A percentile compares a stretch with the other conserved stretches of the same genome.
Evolutionary conservation across 2,797 vertebrate species (phyloP).

Genomic region (Iguana delicatissima): DNA sequence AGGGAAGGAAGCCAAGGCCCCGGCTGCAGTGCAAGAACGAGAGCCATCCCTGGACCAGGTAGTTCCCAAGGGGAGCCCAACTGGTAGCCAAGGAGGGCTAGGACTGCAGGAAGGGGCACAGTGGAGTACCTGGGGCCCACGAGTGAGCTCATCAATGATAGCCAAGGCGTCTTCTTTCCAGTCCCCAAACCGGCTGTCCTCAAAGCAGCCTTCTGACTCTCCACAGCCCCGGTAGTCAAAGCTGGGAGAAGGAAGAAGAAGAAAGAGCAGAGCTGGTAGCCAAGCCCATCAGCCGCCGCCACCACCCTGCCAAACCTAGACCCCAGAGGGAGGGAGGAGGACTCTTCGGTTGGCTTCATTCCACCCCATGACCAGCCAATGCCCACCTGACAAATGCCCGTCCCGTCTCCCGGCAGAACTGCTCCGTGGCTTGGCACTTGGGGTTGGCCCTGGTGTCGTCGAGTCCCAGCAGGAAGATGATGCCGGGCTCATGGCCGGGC

Average conservation of each 20-base stretch:
- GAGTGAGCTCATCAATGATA: constrained; percentile 26
- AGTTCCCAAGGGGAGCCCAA: no score
- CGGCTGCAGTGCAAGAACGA: no score
- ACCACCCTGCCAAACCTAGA: neutral
- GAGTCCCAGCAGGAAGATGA: constrained; percentile 25
- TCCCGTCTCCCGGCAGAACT: constrained; percentile 16
- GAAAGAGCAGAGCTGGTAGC: no score
- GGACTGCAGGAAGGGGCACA: no score
- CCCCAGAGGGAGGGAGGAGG: no score
- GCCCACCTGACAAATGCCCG: constrained; percentile 29
- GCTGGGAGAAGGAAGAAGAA: neutral
- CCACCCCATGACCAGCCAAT: no score
- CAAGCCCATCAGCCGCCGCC: neutral
- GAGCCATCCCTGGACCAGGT: no score
- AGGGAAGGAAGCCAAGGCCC: no score
- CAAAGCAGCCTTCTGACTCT: constrained; percentile 12
- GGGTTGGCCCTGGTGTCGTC: neutral
- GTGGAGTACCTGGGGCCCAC: constrained; percentile 30
- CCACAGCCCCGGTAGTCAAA: constrained; percentile 48
- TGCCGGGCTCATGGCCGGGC: neutral
- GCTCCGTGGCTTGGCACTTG: constrained; percentile 26
- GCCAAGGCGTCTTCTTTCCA: constrained; percentile 42
- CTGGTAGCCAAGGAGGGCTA: no score
- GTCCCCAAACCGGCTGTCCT: neutral
- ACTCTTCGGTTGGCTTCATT: neutral